A percentile compares a stretch with the other conserved stretches of the same genome.
phyloP scores from a whole-genome alignment of 2,797 vertebrate genomes.

The Pelochelys cantorii region DNA sequence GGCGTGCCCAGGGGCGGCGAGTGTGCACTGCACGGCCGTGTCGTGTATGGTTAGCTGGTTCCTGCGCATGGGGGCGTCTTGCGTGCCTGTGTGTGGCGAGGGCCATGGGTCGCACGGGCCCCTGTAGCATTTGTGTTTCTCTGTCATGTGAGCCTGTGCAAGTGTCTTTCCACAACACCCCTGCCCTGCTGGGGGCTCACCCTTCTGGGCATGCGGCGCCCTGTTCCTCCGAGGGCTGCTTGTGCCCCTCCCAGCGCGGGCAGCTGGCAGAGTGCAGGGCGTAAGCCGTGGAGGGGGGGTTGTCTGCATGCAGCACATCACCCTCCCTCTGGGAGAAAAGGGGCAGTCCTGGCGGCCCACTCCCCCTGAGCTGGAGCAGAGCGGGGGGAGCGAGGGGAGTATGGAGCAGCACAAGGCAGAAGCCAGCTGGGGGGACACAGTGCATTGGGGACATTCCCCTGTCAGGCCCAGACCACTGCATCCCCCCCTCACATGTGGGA shows the following conservation, averaged over 20 bases:
- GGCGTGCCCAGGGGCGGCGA: not conserved
- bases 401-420: not conserved
- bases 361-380: not conserved
- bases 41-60: no score
- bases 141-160: no score
- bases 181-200: not conserved
- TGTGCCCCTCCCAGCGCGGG: not conserved
- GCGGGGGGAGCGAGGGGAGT: not conserved
- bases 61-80: no score
- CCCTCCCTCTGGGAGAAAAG: no score
- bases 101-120: no score
- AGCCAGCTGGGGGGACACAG: not conserved
- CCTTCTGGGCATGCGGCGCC: not conserved
- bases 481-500: no score
- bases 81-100: no score
- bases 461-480: not conserved
- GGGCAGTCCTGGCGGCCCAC: no score
- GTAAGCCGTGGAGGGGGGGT: no score
- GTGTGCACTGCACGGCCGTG: not conserved
- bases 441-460: not conserved
- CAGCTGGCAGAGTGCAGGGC: not conserved
- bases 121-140: not conserved
- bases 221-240: no score
- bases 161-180: no score
- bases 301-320: no score